phyloP scores from a whole-genome alignment of 2,113 vertebrate species.

The Ictidomys tridecemlineatus region DNA sequence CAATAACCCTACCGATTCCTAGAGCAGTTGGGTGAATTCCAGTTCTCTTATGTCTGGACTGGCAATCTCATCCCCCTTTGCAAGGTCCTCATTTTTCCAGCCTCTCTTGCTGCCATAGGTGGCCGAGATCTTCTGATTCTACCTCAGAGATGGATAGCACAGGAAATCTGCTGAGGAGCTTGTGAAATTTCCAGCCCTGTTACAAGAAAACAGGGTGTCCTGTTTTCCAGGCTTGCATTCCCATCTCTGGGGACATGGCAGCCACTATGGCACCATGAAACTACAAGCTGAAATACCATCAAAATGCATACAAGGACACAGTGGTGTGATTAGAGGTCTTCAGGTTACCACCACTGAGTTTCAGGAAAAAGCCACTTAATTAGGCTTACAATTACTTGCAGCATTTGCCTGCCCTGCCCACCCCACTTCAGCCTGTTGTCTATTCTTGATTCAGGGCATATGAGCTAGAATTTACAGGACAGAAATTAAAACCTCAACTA shows the following conservation, averaged over 20 bases:
- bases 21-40: conserved; percentile 14
- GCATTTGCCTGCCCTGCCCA: not conserved
- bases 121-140: not conserved
- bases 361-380: not conserved
- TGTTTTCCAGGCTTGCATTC: not conserved
- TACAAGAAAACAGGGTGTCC: not conserved
- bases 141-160: not conserved
- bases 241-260: not conserved
- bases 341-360: not conserved
- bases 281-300: not conserved
- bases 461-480: not conserved
- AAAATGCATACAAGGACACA: conserved; percentile 8
- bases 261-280: not conserved
- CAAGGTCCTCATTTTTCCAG: conserved; percentile 4
- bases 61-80: not conserved
- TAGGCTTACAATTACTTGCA: not conserved
- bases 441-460: not conserved
- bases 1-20: not conserved
- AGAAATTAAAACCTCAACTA: not conserved
- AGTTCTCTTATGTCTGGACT: not conserved
- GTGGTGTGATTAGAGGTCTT: not conserved
- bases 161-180: not conserved
- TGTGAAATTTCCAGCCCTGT: not conserved
- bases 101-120: conserved; percentile 13
- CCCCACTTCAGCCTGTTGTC: not conserved